phyloP scores from a whole-genome alignment of 35 echinoderm and acorn worm genomes.

The Heliocidaris erythrogramma region DNA sequence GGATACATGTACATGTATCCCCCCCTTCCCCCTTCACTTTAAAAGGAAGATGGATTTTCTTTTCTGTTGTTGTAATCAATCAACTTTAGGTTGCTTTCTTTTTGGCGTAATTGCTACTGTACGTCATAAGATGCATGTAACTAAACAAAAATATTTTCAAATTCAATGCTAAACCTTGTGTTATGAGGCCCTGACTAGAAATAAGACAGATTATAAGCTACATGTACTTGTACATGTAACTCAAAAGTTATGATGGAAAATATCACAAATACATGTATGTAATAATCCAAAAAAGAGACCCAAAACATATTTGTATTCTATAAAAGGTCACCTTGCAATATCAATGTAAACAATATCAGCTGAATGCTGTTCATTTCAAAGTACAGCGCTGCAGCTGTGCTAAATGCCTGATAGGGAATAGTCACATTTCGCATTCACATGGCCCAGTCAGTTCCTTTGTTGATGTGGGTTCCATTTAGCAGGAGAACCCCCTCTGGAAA shows the following conservation, averaged over 20 bases:
- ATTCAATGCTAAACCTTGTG: too few species aligned
- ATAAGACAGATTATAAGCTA: not conserved
- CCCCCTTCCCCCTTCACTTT: too few species aligned
- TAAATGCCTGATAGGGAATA: not conserved
- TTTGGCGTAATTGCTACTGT: too few species aligned
- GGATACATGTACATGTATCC: too few species aligned
- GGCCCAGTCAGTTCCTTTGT: not conserved
- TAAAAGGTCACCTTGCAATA: not conserved
- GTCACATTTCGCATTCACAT: slow-evolving; percentile 8
- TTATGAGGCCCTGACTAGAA: not conserved
- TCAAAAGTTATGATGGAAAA: too few species aligned
- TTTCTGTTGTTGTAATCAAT: too few species aligned
- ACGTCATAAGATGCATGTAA: too few species aligned
- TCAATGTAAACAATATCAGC: not conserved
- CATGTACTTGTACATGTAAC: too few species aligned
- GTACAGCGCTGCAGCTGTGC: not conserved
- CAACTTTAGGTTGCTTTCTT: too few species aligned
- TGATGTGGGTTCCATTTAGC: slow-evolving; percentile 21
- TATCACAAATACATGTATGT: too few species aligned
- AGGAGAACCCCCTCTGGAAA: slow-evolving; percentile 24
- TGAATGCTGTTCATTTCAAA: not conserved
- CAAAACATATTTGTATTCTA: not conserved
- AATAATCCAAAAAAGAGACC: not conserved
- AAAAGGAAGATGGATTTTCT: too few species aligned
- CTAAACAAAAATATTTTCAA: too few species aligned